Percentiles rank a stretch among this genome's conserved stretches.
Evolutionary conservation across 2,797 vertebrate genomes (phyloP).

Genomic region (Sus cebifrons): DNA sequence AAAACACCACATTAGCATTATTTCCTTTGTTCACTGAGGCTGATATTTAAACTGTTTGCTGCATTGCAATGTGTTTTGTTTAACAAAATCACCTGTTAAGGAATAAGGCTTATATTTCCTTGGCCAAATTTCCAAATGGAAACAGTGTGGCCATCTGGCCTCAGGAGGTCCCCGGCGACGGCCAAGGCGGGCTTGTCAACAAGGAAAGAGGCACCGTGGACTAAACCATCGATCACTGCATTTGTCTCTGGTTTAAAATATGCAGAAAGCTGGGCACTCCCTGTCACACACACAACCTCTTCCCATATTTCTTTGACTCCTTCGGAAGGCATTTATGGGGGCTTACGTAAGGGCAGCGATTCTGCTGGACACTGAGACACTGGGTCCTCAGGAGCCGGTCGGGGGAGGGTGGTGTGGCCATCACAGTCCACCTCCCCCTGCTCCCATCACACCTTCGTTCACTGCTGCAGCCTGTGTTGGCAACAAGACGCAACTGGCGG

Average conservation of each 20-base stretch:
- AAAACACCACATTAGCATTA: neutral
- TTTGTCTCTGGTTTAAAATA: neutral
- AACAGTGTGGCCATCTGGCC: neutral
- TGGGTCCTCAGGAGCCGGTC: too few species aligned
- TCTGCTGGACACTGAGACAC: neutral
- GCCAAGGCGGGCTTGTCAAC: neutral
- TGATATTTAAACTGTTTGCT: neutral
- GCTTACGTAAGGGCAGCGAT: accelerated
- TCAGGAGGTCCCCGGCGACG: neutral
- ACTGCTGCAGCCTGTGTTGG: accelerated
- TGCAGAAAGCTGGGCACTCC: too few species aligned
- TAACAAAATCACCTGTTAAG: neutral
- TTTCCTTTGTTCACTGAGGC: neutral
- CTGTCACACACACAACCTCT: too few species aligned
- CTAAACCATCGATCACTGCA: neutral
- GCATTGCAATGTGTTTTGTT: neutral
- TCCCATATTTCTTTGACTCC: neutral
- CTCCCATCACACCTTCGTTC: accelerated
- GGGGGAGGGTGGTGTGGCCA: accelerated
- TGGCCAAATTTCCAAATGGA: neutral
- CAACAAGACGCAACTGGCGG: neutral
- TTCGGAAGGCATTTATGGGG: neutral
- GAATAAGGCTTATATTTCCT: neutral
- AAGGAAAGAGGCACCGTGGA: neutral
- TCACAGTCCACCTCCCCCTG: accelerated